These are phyloP conservation scores for Vidua chalybeata DNA, from an alignment of 2,113 vertebrate species.

Conservation along the genomic window DNA sequence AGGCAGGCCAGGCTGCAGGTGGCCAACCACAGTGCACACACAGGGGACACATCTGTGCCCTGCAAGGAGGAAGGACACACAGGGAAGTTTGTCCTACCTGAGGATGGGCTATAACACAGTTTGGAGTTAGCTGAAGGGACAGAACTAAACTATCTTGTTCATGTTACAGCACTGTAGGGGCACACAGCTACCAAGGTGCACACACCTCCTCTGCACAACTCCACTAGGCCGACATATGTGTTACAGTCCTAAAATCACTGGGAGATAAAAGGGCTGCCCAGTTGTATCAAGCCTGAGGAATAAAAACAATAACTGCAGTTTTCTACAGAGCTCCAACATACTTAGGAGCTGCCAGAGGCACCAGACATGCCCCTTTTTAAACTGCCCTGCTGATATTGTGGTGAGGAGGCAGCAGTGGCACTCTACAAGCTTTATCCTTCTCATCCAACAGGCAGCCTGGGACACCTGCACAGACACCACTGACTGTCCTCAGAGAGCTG, in stretches of 20 bases:
- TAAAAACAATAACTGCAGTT: not conserved
- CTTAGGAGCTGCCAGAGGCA: not conserved
- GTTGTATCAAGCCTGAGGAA: not conserved
- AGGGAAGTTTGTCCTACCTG: not conserved
- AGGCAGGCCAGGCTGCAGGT: not conserved
- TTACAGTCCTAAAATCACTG: not conserved
- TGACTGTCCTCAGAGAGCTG: not conserved
- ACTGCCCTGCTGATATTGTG: not conserved
- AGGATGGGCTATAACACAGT: not conserved
- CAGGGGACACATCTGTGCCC: not conserved
- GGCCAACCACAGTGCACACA: rapidly evolving
- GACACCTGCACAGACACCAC: not conserved
- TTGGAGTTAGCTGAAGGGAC: not conserved
- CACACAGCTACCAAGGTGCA: not conserved
- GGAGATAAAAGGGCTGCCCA: not conserved
- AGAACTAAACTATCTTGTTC: not conserved
- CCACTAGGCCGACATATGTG: rapidly evolving
- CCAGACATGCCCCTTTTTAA: not conserved
- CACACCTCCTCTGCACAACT: not conserved
- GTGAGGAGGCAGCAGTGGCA: not conserved
- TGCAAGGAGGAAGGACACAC: not conserved
- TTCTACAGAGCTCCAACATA: not conserved
- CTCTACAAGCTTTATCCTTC: not conserved
- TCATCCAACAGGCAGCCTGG: not conserved
- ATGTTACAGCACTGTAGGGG: not conserved